Conservation (phyloP, 2,797 vertebrate species). For the Crax fasciolata region DNA sequence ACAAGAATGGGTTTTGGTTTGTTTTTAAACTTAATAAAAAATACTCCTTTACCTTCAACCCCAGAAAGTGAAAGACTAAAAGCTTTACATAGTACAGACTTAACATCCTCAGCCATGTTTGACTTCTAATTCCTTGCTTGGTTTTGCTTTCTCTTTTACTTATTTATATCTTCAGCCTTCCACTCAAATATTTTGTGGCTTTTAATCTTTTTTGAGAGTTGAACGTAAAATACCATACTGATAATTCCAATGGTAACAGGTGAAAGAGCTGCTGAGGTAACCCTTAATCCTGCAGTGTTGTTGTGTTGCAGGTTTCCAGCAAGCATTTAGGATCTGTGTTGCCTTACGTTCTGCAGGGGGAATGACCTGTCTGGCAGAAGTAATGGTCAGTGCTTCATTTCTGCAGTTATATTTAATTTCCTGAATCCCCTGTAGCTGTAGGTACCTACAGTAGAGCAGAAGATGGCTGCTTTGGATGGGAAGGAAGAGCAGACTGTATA, state of each 20-base stretch:
- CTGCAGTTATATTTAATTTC: not conserved
- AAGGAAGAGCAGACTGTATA: not conserved
- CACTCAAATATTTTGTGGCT: not conserved
- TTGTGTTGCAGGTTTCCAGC: not conserved
- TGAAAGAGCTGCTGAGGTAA: not conserved
- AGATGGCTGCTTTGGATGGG: not conserved
- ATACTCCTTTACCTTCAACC: not conserved
- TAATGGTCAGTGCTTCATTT: not conserved
- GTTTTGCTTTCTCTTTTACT: not conserved
- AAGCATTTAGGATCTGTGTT: not conserved
- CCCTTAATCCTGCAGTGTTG: not conserved
- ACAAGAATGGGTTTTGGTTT: not conserved
- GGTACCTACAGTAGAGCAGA: not conserved
- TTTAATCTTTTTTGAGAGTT: not conserved
- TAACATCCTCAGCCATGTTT: not conserved
- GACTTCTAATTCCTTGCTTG: not conserved
- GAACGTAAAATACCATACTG: not conserved
- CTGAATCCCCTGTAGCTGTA: not conserved
- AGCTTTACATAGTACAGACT: not conserved
- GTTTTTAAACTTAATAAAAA: not conserved
- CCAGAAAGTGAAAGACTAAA: not conserved
- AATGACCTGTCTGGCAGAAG: not conserved
- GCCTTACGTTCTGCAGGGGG: not conserved
- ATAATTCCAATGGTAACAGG: not conserved
- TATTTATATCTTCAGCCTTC: not conserved